Evolutionary conservation across 2,113 vertebrate genomes (phyloP), one percentile per base, ranked within the genome.

Genomic region (Rhinopomastus cyanomelas): DNA sequence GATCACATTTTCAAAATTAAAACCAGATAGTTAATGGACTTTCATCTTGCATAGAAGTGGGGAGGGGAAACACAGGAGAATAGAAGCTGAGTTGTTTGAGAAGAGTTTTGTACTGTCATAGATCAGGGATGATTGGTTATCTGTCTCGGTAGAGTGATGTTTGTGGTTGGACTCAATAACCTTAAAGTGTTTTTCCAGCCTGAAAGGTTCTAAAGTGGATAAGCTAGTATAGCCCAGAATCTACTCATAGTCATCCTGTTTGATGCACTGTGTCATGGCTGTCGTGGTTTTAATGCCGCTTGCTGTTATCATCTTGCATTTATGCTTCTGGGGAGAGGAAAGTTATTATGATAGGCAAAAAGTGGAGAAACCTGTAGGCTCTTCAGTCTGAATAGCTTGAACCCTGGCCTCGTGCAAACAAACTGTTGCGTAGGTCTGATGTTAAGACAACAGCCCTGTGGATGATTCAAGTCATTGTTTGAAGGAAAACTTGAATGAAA

Each of bases 201-300:
- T 42, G 39, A 42, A 42, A 14, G 87, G 82, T 93, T 87, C 90
- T 52, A 77, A 94, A 60, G 61, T 11, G 4, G 61, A 87, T 74
- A 81, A 83, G 67, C 69, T 72, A 87, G 88, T 92, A 81, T 73
- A 74, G 34, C 74, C 25, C 53, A 56, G 81, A 60, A 92, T 93
- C 89, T 87, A 81, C 74, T 52, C 23, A 6, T 91, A 94, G 94
- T 95, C 88, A 85, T 82, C 61, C 82, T 92, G 60, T 37, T 57
- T 22, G 61, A 71, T 94, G 61, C 22, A 11, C 39, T 87, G 44
- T 72, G 85, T 96, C 88, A 15, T 21, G 71, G 94, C 94, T 91
- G 72, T 90, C 91, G 74, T 4, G 0, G 89, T 89, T 75, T 91
- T 90, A 81, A 88, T 95, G 61, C 92, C 71, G 67, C 25, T 95